Conservation (phyloP, 2,797 vertebrate species). For the Anguilla megastoma region DNA sequence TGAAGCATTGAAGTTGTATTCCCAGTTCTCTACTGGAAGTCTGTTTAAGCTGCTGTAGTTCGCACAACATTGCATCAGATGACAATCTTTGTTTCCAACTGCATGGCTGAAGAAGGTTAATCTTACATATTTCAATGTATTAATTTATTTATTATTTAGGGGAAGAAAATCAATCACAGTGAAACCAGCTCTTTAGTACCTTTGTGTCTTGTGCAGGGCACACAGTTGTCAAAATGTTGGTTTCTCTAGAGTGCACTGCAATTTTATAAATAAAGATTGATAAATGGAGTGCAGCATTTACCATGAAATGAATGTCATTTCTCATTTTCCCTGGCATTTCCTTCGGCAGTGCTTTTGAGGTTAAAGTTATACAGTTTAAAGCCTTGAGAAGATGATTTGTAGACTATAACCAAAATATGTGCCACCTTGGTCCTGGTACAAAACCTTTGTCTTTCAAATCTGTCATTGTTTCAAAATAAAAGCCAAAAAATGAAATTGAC, state of each 20-base stretch:
- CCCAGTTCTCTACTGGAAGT: slow-evolving; percentile 41
- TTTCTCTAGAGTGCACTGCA: neutral
- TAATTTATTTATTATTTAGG: neutral
- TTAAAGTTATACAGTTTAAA: slow-evolving; percentile 19
- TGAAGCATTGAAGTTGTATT: slow-evolving; percentile 42
- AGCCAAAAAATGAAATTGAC: slow-evolving; percentile 50
- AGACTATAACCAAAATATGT: slow-evolving; percentile 1
- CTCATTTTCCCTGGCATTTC: slow-evolving; percentile 12
- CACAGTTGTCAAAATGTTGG: neutral
- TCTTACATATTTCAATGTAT: neutral
- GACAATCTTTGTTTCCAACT: slow-evolving; percentile 37
- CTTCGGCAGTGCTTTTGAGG: neutral
- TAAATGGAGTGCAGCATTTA: slow-evolving; percentile 11
- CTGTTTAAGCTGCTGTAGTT: slow-evolving; percentile 28
- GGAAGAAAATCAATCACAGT: neutral
- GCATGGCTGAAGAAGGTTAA: neutral
- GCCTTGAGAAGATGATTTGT: slow-evolving; percentile 12
- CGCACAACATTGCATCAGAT: slow-evolving; percentile 41
- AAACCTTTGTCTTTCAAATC: slow-evolving; percentile 50
- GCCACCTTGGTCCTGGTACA: neutral
- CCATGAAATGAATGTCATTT: neutral
- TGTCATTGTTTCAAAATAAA: slow-evolving; percentile 31
- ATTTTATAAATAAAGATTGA: slow-evolving; percentile 12
- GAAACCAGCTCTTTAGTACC: neutral
- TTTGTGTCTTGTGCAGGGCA: neutral